Evolutionary conservation across 2,113 vertebrate genomes (phyloP), one percentile per base, ranked within the genome.

Genomic region (Scalopus aquaticus): DNA sequence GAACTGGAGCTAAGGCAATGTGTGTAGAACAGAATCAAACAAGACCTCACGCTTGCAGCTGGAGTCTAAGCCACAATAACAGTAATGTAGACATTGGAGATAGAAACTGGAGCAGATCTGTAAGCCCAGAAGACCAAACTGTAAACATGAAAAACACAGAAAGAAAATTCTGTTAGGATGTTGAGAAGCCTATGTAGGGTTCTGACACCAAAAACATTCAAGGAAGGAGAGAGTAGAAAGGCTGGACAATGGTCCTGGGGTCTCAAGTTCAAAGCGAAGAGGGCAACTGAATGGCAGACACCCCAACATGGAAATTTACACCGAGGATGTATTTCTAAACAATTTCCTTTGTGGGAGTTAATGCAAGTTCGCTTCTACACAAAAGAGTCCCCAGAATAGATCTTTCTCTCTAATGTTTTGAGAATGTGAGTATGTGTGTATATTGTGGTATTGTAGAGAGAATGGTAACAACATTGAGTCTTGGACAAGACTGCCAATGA

Each of bases 171-270:
- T 44, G 6, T 6, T 69, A 70, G 69, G 77, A 70, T 39, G 46
- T 12, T 44, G 4, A 58, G 37, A 54, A 69, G 10, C 32, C 37
- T 58, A 3, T 17, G 42, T 32, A 9, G 17, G 44, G 10, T 8
- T 44, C 0, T 26, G 51, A 24, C 0, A 2, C 3, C 9, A 20
- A 32, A 51, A 69, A 8, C 13, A 69, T 13, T 80, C 22, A 77
- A 80, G 39, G 28, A 64, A 58, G 6, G 58, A 62, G 49, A 69
- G 19, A 70, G 30, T 26, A 54, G 22, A 44, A 86, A 77, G 88
- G 2, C 9, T 64, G 26, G 3, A 6, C 20, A 7, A 13, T 19
- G n/a, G 35, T 4, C 35, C 5, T 1, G 6, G n/a, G 37, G 5
- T 16, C 42, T 82, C 26, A 30, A 16, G 11, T 3, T 30, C 9